These are phyloP conservation scores for Ciconia stormi DNA, from an alignment of 2,113 vertebrate genomes.

Conservation along the genomic window DNA sequence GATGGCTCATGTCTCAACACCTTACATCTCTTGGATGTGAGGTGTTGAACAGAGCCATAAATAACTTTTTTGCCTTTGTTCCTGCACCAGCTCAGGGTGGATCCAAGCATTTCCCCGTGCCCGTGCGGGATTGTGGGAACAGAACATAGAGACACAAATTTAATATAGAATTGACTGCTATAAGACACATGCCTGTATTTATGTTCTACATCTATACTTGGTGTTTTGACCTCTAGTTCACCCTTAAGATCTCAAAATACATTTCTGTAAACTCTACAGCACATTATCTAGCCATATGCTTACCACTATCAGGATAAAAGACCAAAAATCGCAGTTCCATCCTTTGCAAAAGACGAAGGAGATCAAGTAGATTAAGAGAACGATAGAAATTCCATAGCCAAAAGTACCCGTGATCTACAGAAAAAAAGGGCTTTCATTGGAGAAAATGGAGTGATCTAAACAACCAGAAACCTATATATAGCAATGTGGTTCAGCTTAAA, in stretches of 20 bases:
- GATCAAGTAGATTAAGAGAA: constrained; percentile 63
- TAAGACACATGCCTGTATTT: neutral
- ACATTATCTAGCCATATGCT: neutral
- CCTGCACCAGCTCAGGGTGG: neutral
- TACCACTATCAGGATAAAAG: constrained; percentile 67
- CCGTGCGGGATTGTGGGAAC: neutral
- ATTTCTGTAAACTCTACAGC: neutral
- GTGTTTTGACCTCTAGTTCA: neutral
- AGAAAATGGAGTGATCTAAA: neutral
- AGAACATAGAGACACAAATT: fast-evolving
- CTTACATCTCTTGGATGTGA: neutral
- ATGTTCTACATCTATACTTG: neutral
- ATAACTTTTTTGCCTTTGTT: neutral
- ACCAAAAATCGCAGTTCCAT: constrained; percentile 58
- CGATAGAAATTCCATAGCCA: constrained; percentile 71
- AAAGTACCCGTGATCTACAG: neutral
- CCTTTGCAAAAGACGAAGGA: constrained; percentile 55
- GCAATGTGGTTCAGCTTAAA: neutral
- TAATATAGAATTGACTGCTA: neutral
- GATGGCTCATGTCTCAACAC: neutral
- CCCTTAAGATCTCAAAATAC: neutral
- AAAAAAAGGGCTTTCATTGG: neutral
- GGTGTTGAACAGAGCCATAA: neutral
- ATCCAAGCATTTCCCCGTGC: neutral
- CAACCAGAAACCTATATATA: neutral